phyloP scores from a whole-genome alignment of 2,797 vertebrate species.

The Chelon auratus region DNA sequence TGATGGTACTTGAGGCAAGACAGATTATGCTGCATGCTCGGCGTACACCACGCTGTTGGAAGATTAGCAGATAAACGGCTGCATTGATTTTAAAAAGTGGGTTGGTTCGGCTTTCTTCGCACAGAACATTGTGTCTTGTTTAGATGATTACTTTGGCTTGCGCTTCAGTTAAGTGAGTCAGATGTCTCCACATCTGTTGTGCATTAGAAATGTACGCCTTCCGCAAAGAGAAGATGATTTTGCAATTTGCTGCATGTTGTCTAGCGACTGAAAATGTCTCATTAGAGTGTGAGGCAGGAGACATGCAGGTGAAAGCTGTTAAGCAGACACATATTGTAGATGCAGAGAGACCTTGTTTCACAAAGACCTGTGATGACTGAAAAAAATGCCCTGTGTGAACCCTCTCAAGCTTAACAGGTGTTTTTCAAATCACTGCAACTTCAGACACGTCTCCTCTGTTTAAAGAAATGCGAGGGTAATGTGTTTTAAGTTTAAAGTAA shows the following conservation, averaged over 20 bases:
- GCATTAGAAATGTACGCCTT: conserved; percentile 35
- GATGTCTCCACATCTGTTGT: conserved; percentile 63
- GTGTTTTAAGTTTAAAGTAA: no score
- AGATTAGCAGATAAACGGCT: conserved; percentile 57
- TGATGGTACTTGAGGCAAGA: conserved; percentile 50
- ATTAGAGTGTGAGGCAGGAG: conserved; percentile 13
- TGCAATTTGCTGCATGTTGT: conserved; percentile 37
- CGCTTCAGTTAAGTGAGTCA: conserved; percentile 48
- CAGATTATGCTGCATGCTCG: conserved; percentile 35
- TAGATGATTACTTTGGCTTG: conserved; percentile 55
- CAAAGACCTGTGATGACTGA: background rate
- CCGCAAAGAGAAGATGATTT: conserved; percentile 25
- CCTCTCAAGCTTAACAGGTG: background rate
- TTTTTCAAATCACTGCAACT: background rate
- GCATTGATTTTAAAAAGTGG: conserved; percentile 39
- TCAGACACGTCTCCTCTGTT: background rate
- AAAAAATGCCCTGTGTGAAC: background rate
- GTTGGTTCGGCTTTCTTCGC: conserved; percentile 19
- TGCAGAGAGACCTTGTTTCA: background rate
- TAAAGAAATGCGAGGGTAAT: no score
- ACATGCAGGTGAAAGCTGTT: conserved; percentile 9
- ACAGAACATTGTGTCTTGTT: conserved; percentile 55
- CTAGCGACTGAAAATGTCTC: background rate
- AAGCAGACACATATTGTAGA: background rate
- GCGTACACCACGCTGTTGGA: conserved; percentile 31